Conservation (phyloP, 2,113 vertebrate genomes). For the Catharus minimus region DNA sequence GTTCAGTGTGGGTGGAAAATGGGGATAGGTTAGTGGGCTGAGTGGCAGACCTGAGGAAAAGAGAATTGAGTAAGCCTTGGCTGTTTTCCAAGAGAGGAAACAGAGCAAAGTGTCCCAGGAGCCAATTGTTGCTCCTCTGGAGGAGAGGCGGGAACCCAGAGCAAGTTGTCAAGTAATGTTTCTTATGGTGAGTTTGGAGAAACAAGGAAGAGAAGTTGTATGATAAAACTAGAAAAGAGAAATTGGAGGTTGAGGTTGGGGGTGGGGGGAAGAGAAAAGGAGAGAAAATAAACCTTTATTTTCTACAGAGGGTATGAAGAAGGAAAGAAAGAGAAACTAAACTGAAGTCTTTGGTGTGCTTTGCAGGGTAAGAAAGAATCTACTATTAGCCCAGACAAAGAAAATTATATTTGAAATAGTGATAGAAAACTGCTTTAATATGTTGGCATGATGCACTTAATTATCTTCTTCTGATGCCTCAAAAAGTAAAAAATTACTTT, state of each 20-base stretch:
- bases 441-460: background rate
- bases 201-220: background rate
- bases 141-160: background rate
- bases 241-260: background rate
- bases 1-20: conserved; percentile 23
- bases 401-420: background rate
- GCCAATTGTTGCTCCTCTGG: background rate
- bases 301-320: background rate
- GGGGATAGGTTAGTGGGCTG: conserved; percentile 29
- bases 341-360: background rate
- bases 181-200: background rate
- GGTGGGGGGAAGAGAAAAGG: background rate
- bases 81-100: conserved; percentile 23
- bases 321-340: conserved; percentile 35
- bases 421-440: background rate
- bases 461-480: background rate
- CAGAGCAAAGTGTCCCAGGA: background rate
- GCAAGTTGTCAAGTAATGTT: background rate
- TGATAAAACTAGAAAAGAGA: background rate
- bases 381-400: background rate
- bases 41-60: conserved; percentile 34
- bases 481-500: background rate
- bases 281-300: background rate
- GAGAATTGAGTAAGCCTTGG: conserved; percentile 27
- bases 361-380: background rate